phyloP scores from a whole-genome alignment of 2,797 vertebrate species.

The Craterocephalus amniculus region DNA sequence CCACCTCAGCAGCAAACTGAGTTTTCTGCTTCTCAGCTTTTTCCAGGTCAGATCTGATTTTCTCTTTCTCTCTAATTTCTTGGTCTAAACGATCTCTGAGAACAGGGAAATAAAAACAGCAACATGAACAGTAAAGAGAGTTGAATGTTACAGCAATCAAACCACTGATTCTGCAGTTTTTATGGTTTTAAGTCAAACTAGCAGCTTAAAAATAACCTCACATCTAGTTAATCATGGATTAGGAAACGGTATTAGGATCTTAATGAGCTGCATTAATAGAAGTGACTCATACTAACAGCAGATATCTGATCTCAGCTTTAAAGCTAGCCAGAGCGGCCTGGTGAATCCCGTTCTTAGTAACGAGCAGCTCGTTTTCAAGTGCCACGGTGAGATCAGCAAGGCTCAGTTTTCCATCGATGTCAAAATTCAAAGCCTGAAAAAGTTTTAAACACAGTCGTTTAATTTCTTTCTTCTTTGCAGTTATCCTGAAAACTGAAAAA shows the following conservation, averaged over 20 bases:
- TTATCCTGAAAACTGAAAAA: not conserved
- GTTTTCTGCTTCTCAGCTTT: conserved; percentile 92
- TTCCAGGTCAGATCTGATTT: conserved; percentile 90
- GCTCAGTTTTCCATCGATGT: conserved; percentile 89
- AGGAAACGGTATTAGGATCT: not conserved
- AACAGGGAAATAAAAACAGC: not conserved
- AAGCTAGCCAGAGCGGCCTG: conserved; percentile 93
- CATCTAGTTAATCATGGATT: not conserved
- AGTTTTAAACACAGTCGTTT: not conserved
- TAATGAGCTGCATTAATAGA: not conserved
- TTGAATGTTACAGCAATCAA: not conserved
- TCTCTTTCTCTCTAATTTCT: conserved; percentile 91
- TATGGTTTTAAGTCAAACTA: not conserved
- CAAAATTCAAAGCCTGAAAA: conserved; percentile 92
- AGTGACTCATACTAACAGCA: conserved; percentile 86
- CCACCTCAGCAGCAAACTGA: conserved; percentile 92
- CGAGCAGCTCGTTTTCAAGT: conserved; percentile 92
- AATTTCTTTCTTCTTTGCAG: not conserved
- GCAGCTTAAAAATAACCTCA: not conserved
- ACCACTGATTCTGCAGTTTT: not conserved
- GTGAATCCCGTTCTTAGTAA: conserved; percentile 91
- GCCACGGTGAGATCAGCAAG: conserved; percentile 89
- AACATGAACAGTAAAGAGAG: not conserved
- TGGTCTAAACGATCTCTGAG: conserved; percentile 89
- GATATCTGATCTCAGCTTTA: conserved; percentile 91